Evolutionary conservation across 53 echinoderm and acorn worm genomes (phyloP).

Genomic region (Antedon mediterranea): DNA sequence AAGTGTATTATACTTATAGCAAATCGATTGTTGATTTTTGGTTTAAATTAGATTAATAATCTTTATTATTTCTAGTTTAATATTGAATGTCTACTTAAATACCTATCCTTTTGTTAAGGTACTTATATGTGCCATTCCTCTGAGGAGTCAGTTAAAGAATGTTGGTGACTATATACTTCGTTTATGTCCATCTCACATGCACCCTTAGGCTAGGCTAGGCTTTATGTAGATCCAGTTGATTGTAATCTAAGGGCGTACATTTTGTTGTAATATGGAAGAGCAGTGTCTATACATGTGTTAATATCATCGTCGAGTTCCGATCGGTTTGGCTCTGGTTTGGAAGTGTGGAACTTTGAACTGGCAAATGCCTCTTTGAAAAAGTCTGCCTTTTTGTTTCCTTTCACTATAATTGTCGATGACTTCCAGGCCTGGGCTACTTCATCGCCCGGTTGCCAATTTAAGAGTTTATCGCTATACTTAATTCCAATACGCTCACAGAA

Average conservation of each 20-base stretch:
- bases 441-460: neutral
- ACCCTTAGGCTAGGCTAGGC: no score
- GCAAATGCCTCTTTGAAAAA: neutral
- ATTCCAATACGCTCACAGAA: neutral
- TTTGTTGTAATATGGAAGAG: conserved; percentile 23
- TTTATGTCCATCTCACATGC: no score
- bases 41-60: no score
- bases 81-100: no score
- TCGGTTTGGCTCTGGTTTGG: neutral
- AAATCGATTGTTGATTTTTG: no score
- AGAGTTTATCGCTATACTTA: neutral
- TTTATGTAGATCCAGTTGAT: no score
- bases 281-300: conserved; percentile 12
- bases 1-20: no score
- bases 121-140: no score
- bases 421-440: neutral
- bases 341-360: conserved; percentile 17
- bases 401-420: neutral
- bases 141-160: no score
- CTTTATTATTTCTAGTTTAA: no score
- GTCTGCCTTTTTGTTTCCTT: neutral
- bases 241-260: conserved; percentile 14
- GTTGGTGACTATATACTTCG: no score
- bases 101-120: no score
- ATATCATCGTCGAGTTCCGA: conserved; percentile 12